These are phyloP conservation scores for Heliconius cydno DNA, from an alignment of 2,888 invertebrate genomes.

Conservation along the genomic window DNA sequence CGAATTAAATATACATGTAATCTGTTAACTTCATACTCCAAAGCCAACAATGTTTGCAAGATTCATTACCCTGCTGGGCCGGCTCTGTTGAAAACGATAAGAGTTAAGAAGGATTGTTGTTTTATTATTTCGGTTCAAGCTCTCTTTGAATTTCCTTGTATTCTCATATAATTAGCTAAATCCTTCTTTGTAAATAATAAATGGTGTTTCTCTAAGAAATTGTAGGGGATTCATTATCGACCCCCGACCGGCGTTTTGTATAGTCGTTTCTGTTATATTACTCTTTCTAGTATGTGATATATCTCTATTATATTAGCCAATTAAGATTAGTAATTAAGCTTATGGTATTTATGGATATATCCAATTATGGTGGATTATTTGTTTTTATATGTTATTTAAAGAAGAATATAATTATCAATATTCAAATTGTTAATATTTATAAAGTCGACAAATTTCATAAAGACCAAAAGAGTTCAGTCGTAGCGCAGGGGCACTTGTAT, in stretches of 20 bases:
- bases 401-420: neutral
- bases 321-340: neutral
- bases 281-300: neutral
- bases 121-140: slow-evolving; percentile 40
- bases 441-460: neutral
- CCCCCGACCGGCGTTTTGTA: neutral
- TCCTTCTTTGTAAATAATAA: slow-evolving; percentile 24
- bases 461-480: no score
- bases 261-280: neutral
- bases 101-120: slow-evolving; percentile 47
- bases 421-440: neutral
- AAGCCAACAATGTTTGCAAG: slow-evolving; percentile 53
- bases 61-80: slow-evolving; percentile 53
- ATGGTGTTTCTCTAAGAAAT: slow-evolving; percentile 6
- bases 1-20: slow-evolving; percentile 64
- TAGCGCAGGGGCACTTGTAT: no score
- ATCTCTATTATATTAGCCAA: neutral
- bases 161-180: slow-evolving; percentile 26
- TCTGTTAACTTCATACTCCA: slow-evolving; percentile 59
- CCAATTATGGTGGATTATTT: neutral
- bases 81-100: slow-evolving; percentile 48
- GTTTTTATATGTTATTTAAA: neutral
- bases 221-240: neutral
- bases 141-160: slow-evolving; percentile 32
- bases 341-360: neutral